Evolutionary conservation across 2,113 vertebrate genomes (phyloP).

Genomic region (Microtus pennsylvanicus): DNA sequence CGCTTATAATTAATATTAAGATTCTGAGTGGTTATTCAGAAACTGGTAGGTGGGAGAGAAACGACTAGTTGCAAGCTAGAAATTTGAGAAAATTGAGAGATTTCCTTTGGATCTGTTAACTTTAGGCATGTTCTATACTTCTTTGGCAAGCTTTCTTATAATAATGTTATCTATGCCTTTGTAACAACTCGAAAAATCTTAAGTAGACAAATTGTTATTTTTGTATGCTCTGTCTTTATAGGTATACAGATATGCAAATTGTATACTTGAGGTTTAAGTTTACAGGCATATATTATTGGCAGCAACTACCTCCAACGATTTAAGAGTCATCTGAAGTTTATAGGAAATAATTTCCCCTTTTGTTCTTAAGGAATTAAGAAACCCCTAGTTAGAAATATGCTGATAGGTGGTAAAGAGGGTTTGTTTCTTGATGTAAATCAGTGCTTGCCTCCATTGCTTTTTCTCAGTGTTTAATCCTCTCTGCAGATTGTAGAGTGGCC

Average conservation of each 20-base stretch:
- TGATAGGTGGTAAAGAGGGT: background rate
- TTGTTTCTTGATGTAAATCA: background rate
- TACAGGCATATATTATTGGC: background rate
- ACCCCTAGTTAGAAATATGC: background rate
- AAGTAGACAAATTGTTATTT: background rate
- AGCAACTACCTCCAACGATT: background rate
- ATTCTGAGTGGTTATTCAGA: too few relatives aligned
- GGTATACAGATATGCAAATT: background rate
- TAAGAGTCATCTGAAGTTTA: background rate
- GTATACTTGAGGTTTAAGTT: background rate
- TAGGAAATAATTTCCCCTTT: background rate
- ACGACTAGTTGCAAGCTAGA: too few relatives aligned
- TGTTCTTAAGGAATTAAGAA: background rate
- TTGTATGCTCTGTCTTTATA: background rate
- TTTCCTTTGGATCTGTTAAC: background rate
- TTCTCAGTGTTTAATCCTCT: background rate
- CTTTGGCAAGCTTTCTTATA: background rate
- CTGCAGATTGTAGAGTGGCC: background rate
- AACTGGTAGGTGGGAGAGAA: too few relatives aligned
- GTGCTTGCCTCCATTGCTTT: background rate
- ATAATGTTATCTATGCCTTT: background rate
- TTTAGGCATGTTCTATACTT: background rate
- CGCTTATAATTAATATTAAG: too few relatives aligned
- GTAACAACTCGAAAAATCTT: background rate
- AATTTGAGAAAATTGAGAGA: background rate